These are phyloP conservation scores for Callyntrura guangdongensis DNA, from an alignment of 2,888 invertebrate genomes.

Conservation along the genomic window DNA sequence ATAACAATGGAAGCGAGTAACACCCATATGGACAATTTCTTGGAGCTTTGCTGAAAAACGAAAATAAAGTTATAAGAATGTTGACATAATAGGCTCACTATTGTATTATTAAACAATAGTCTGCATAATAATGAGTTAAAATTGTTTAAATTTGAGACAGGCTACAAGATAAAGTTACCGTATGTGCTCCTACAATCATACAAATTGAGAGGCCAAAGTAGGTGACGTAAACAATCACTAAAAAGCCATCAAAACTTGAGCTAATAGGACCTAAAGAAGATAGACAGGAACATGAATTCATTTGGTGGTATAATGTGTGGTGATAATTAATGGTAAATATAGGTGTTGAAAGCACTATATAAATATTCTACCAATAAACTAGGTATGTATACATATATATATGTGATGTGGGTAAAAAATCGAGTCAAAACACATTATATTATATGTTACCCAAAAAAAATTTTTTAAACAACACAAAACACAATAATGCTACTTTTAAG, in stretches of 20 bases:
- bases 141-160: not conserved
- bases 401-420: not conserved
- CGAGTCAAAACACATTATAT: not conserved
- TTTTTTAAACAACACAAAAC: too few relatives aligned
- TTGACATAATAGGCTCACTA: not conserved
- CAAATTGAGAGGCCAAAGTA: conserved; percentile 83
- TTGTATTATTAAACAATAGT: not conserved
- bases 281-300: not conserved
- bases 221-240: conserved; percentile 82
- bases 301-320: not conserved
- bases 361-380: too few relatives aligned
- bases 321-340: too few relatives aligned
- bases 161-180: conserved; percentile 66
- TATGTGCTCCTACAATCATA: conserved; percentile 83
- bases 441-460: not conserved
- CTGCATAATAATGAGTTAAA: not conserved
- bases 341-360: too few relatives aligned
- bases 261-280: conserved; percentile 80
- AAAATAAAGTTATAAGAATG: conserved; percentile 18
- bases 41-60: conserved; percentile 79
- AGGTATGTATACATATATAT: too few relatives aligned
- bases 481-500: not conserved
- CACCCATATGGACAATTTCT: conserved; percentile 81
- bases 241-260: conserved; percentile 82
- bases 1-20: conserved; percentile 75